Evolutionary conservation across 2,797 vertebrate genomes (phyloP).

Genomic region (Acipenser oxyrinchus): DNA sequence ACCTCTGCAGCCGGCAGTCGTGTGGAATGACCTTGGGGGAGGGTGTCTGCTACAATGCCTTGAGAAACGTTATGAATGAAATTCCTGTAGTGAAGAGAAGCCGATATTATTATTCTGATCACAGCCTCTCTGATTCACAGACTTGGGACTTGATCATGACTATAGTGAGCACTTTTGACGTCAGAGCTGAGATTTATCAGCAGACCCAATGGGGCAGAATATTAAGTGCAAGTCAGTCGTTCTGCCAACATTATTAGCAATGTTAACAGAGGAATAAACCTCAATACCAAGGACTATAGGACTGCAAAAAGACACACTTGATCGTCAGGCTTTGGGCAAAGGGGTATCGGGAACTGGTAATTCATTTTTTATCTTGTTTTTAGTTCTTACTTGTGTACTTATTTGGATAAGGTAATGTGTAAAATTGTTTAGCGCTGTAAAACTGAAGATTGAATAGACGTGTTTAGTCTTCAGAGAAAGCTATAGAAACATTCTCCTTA

Average conservation of each 20-base stretch:
- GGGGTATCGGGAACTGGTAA: conserved; percentile 16
- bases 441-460: conserved; percentile 8
- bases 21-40: too few species aligned
- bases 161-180: conserved; percentile 79
- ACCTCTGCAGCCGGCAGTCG: too few species aligned
- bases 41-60: too few species aligned
- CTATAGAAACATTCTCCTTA: too few species aligned
- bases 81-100: too few species aligned
- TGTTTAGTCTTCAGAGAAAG: not conserved
- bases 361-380: not conserved
- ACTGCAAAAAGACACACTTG: conserved; percentile 13
- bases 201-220: conserved; percentile 70
- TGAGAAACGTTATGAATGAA: too few species aligned
- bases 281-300: conserved; percentile 14
- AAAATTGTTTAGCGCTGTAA: conserved; percentile 8
- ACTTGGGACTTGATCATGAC: conserved; percentile 58
- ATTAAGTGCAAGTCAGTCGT: conserved; percentile 57
- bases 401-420: conserved; percentile 5
- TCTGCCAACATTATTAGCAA: conserved; percentile 59
- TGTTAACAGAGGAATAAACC: conserved; percentile 51
- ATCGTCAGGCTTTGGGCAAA: conserved; percentile 4
- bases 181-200: conserved; percentile 76
- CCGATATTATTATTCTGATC: too few species aligned
- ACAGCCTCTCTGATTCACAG: conserved; percentile 42
- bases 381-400: conserved; percentile 9